These are phyloP conservation scores for Heteropelma amictum DNA, from an alignment of 2,888 invertebrate species.

Conservation along the genomic window DNA sequence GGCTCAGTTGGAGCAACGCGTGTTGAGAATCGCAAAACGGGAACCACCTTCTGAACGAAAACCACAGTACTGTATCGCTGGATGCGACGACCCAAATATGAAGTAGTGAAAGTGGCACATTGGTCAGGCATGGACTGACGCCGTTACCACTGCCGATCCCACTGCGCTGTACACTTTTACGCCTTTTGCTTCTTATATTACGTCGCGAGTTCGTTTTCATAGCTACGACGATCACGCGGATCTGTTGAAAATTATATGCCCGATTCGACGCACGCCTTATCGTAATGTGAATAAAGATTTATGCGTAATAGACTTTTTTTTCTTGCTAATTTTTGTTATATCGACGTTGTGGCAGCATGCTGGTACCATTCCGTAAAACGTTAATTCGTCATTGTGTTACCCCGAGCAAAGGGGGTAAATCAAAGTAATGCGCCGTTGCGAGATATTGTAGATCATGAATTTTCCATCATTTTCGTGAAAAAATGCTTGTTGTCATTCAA, in stretches of 20 bases:
- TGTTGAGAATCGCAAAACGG: constrained; percentile 22
- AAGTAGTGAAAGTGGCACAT: constrained; percentile 77
- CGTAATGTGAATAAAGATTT: not conserved
- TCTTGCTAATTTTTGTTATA: not conserved
- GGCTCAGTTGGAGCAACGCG: constrained; percentile 8
- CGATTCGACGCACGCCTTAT: not conserved
- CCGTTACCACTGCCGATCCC: constrained; percentile 65
- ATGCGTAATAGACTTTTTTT: not conserved
- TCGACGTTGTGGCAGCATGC: not conserved
- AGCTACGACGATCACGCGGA: constrained; percentile 32
- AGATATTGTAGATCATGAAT: no score
- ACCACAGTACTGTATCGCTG: constrained; percentile 63
- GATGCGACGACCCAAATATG: constrained; percentile 77
- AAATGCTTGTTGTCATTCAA: no score
- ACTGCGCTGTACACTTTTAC: constrained; percentile 46
- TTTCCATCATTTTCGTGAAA: no score
- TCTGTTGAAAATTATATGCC: constrained; percentile 18
- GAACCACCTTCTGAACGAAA: constrained; percentile 48
- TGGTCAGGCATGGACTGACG: constrained; percentile 74
- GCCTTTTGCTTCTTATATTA: constrained; percentile 48
- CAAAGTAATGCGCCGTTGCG: no score
- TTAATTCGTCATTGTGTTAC: not conserved
- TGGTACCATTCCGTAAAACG: not conserved
- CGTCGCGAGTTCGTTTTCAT: constrained; percentile 37
- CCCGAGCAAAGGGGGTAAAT: no score